A percentile compares a stretch with the other conserved stretches of the same genome.
Evolutionary conservation across 2,797 vertebrate species (phyloP).

Genomic region (Poecilia picta): DNA sequence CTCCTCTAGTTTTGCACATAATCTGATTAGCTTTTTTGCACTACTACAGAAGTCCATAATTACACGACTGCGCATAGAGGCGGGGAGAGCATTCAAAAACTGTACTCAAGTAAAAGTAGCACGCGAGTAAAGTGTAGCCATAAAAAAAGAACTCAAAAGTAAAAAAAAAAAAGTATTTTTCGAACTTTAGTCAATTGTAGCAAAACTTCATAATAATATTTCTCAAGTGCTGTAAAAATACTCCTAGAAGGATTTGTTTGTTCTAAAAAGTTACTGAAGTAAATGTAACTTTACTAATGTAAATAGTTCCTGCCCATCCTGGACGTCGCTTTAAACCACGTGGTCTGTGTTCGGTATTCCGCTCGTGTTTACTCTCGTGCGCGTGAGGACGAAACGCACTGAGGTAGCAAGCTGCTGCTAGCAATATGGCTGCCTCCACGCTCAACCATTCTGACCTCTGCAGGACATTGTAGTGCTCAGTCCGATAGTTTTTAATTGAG

Average conservation of each 20-base stretch:
- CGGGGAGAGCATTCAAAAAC: background rate
- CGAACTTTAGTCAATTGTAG: background rate
- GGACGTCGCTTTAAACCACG: background rate
- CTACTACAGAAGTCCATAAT: background rate
- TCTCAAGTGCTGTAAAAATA: background rate
- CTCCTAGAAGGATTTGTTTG: background rate
- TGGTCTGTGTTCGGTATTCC: background rate
- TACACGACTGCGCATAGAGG: background rate
- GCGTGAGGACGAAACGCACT: conserved; percentile 58
- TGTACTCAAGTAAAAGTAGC: background rate
- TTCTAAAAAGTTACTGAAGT: background rate
- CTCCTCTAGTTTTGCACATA: background rate
- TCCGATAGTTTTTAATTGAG: rapidly evolving
- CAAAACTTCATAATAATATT: background rate
- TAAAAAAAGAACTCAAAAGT: background rate
- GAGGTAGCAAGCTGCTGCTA: conserved; percentile 51
- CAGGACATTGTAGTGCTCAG: conserved; percentile 58
- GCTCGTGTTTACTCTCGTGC: conserved; percentile 5
- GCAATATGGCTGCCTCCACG: conserved; percentile 86
- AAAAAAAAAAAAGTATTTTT: background rate
- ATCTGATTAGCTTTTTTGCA: background rate
- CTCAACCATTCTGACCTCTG: conserved; percentile 87
- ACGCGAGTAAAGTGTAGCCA: background rate
- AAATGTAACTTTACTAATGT: background rate
- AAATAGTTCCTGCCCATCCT: background rate